Percentiles rank a stretch among this genome's conserved stretches.
Conservation (phyloP, 1,140 invertebrate genomes). For the Nomia melanderi region DNA sequence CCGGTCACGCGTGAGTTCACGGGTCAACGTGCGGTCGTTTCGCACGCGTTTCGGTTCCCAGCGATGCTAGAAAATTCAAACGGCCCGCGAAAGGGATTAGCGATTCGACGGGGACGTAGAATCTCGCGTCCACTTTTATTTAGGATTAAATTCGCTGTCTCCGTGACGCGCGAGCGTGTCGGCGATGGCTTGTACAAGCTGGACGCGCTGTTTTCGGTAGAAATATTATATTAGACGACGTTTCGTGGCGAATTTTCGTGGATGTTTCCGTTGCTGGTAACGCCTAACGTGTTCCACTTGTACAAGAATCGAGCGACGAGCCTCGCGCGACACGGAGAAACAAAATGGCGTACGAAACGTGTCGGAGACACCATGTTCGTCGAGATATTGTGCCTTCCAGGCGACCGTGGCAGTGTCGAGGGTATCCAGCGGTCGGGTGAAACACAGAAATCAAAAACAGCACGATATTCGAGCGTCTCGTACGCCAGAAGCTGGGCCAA, state of each 20-base stretch:
- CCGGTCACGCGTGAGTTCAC: neutral
- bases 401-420: constrained; percentile 36
- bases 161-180: neutral
- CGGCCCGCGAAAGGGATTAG: constrained; percentile 19
- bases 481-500: constrained; percentile 40
- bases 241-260: neutral
- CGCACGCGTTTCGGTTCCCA: neutral
- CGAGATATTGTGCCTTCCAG: constrained; percentile 64
- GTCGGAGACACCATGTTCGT: constrained; percentile 51
- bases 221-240: neutral
- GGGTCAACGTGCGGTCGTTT: neutral
- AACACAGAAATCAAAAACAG: constrained; percentile 51
- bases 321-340: constrained; percentile 6
- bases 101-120: constrained; percentile 1
- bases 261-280: neutral
- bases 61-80: neutral
- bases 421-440: constrained; percentile 5
- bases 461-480: constrained; percentile 55
- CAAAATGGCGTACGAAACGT: constrained; percentile 58
- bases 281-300: neutral
- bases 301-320: neutral
- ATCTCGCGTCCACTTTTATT: constrained; percentile 7
- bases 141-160: constrained; percentile 31
- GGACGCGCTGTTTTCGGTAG: neutral
- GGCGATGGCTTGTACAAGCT: neutral